Evolutionary conservation across 2,888 invertebrate genomes (phyloP).

Genomic region (Microdon myrmicae): DNA sequence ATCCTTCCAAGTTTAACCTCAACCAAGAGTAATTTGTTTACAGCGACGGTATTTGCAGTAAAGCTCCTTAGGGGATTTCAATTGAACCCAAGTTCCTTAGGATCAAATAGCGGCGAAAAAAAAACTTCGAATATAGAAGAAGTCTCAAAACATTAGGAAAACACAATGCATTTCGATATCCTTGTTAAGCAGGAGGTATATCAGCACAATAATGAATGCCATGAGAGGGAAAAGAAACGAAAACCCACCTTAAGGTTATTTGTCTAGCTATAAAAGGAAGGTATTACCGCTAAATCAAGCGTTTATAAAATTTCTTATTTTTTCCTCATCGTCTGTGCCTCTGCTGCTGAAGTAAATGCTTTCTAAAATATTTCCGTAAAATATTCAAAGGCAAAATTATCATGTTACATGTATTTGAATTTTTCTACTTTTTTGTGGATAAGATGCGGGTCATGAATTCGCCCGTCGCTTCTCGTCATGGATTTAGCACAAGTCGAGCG

Average conservation of each 20-base stretch:
- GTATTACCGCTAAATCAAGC: slow-evolving; percentile 49
- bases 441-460: slow-evolving; percentile 37
- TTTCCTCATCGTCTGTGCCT: slow-evolving; percentile 1
- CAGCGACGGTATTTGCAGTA: slow-evolving; percentile 36
- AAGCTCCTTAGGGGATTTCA: slow-evolving; percentile 53
- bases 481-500: slow-evolving; percentile 61
- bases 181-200: slow-evolving; percentile 24
- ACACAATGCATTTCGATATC: slow-evolving; percentile 44
- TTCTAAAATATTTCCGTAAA: slow-evolving; percentile 20
- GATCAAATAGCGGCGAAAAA: slow-evolving; percentile 17
- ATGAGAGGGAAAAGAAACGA: too few species aligned
- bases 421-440: slow-evolving; percentile 23
- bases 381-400: slow-evolving; percentile 31
- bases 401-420: slow-evolving; percentile 45
- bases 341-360: slow-evolving; percentile 30
- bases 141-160: slow-evolving; percentile 42
- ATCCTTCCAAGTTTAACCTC: slow-evolving; percentile 34
- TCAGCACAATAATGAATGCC: too few species aligned
- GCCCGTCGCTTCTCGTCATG: slow-evolving; percentile 46
- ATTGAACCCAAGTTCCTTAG: slow-evolving; percentile 40
- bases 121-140: too few species aligned
- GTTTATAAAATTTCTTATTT: slow-evolving; percentile 25
- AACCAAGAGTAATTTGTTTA: slow-evolving; percentile 35
- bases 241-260: slow-evolving; percentile 57
- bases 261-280: slow-evolving; percentile 26